Evolutionary conservation across 2,797 vertebrate genomes (phyloP), one percentile per base, ranked within the genome.

Genomic region (Oreonectes daqikongensis): DNA sequence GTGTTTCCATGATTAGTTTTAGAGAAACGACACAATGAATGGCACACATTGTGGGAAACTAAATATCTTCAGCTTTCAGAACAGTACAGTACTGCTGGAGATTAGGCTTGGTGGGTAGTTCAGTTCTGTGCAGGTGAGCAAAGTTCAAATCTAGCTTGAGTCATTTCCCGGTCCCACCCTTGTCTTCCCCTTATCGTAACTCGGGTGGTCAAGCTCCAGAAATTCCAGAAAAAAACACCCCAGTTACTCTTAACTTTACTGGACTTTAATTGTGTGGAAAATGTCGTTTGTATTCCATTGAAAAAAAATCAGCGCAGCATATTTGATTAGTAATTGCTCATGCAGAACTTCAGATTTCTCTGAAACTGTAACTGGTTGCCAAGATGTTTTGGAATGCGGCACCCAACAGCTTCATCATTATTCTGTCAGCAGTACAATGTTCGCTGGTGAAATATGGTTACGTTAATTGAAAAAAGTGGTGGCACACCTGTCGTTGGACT

Each of bases 401-500:
- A 32, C 59, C 76, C 72, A 66, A 69, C 69, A 68, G 76, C 66
- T 48, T 79, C 44, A 78, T 82, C 72, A 64, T 82, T 73, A 72
- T 82, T 78, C 83, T 80, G 74, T 80, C 83, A 75, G 71, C 71
- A 44, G 74, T 64, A 40, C 15, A 18, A 48, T 68, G 63, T 63
- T 65, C 26, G 5, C 69, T 32, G 53, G 35, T 84, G 77, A 84
- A 78, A 79, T 79, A 84, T 78, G 69, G 46, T 69, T 75, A 67
- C 59, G 69, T 72, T 78, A 71, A 69, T 28, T 28, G 48, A 32
- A 63, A 80, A 77, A 53, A 30, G 80, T 81, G 85, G 82, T 85
- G 75, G 81, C 82, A 78, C 91, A 93, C 90, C 91, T 92, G 92
- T 92, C 89, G 79, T 69, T 83, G 81, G 86, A 88, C 88, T 91